Evolutionary conservation across 2,797 vertebrate genomes (phyloP).

Genomic region (Cygnus olor): DNA sequence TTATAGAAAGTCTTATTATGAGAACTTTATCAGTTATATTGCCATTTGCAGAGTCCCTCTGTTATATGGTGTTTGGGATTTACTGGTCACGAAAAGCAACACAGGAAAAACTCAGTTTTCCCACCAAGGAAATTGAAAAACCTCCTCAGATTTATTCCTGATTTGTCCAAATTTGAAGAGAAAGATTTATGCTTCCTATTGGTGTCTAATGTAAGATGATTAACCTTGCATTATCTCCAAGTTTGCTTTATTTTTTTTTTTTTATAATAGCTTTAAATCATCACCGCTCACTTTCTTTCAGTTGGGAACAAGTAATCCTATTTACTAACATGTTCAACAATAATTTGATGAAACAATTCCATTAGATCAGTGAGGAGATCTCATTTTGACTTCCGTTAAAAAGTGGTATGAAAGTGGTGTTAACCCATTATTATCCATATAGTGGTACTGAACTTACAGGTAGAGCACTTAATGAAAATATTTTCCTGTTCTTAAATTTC

Average conservation of each 20-base stretch:
- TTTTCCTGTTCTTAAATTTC: neutral
- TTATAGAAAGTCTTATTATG: neutral
- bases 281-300: neutral
- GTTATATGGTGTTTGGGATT: neutral
- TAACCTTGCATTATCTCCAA: neutral
- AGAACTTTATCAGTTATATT: neutral
- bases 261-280: neutral
- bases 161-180: neutral
- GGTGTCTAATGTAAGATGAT: neutral
- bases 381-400: neutral
- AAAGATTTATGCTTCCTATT: neutral
- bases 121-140: neutral
- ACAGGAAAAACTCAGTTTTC: neutral
- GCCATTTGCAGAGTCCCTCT: neutral
- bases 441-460: neutral
- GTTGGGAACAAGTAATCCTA: neutral
- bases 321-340: neutral
- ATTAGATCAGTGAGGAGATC: neutral
- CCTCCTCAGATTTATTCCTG: neutral
- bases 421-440: neutral
- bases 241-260: neutral
- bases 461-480: neutral
- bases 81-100: neutral
- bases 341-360: neutral
- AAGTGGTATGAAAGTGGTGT: neutral